These are phyloP conservation scores for Grus americana DNA, from an alignment of 2,113 vertebrate genomes.

Conservation along the genomic window DNA sequence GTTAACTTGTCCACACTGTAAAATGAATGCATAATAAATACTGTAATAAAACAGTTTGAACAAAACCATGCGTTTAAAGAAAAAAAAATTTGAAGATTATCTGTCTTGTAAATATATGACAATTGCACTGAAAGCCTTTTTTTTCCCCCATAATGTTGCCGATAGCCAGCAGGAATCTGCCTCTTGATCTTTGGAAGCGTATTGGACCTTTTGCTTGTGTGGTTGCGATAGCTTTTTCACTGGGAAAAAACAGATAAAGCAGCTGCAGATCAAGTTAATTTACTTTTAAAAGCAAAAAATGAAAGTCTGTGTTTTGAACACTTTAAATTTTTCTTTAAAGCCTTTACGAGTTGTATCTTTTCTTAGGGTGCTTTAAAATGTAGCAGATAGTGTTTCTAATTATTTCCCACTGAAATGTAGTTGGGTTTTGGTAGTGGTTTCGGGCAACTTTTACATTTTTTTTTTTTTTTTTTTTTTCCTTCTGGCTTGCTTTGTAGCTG, in stretches of 20 bases:
- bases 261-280: background rate
- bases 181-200: background rate
- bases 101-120: background rate
- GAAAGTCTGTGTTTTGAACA: background rate
- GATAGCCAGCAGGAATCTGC: background rate
- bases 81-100: background rate
- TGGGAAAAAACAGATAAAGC: background rate
- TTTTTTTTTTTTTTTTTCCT: background rate
- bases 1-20: background rate
- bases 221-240: background rate
- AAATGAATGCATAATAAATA: background rate
- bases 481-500: background rate
- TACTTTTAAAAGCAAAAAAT: background rate
- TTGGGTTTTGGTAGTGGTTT: background rate
- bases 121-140: background rate
- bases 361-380: background rate
- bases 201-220: background rate
- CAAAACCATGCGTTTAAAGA: background rate
- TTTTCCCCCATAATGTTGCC: accelerated
- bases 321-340: background rate
- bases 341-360: background rate
- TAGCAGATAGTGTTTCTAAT: background rate
- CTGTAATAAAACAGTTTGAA: background rate
- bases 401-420: background rate
- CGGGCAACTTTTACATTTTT: background rate